A percentile compares a stretch with the other conserved stretches of the same genome.
Conservation (phyloP, 2,113 vertebrate genomes). For the Sylvietta virens region DNA sequence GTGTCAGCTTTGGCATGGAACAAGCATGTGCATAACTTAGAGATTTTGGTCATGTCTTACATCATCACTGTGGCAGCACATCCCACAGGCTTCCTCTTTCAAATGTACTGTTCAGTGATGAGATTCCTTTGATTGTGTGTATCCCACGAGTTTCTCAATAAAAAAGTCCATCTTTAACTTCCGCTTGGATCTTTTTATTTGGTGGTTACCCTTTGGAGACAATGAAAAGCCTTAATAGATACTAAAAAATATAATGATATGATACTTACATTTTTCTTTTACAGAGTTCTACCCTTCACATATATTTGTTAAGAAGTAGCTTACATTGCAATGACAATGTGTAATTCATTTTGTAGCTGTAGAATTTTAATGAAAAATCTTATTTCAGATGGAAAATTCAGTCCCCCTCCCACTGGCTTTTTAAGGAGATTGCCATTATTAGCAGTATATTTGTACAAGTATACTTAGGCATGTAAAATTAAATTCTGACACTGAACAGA, state of each 20-base stretch:
- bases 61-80: background rate
- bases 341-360: background rate
- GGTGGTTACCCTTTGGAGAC: background rate
- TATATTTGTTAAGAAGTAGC: background rate
- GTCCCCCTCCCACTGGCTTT: fast-evolving
- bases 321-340: background rate
- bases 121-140: background rate
- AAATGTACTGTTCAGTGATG: background rate
- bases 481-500: background rate
- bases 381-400: background rate
- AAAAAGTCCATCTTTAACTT: background rate
- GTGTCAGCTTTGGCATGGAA: background rate
- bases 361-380: background rate
- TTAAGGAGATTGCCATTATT: background rate
- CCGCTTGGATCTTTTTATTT: background rate
- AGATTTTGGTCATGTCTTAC: background rate
- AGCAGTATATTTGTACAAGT: background rate
- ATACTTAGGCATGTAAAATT: background rate
- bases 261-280: background rate
- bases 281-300: background rate
- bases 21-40: background rate
- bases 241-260: background rate
- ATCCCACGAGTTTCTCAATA: background rate
- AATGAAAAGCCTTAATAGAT: background rate
- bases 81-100: background rate